Evolutionary conservation across 2,797 vertebrate genomes (phyloP).

Genomic region (Fistularia commersonii): DNA sequence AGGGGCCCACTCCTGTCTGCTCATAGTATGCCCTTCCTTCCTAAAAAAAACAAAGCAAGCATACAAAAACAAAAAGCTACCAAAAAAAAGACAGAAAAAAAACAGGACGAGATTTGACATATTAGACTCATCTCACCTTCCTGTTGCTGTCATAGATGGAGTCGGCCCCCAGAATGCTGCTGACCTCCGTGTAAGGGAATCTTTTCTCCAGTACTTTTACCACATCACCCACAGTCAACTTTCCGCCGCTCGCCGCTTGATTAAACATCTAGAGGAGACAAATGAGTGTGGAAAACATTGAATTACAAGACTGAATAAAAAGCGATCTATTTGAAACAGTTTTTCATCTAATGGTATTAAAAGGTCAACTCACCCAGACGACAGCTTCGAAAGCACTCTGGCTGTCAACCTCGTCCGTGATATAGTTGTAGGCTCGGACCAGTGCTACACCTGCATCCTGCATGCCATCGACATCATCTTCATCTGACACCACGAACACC

Average conservation of each 20-base stretch:
- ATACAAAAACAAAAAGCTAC: neutral
- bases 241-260: constrained; percentile 79
- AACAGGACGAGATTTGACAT: neutral
- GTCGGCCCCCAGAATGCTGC: constrained; percentile 87
- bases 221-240: constrained; percentile 85
- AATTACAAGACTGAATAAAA: neutral
- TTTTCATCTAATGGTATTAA: neutral
- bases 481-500: constrained; percentile 91
- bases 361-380: constrained; percentile 81
- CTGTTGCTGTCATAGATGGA: constrained; percentile 91
- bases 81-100: neutral
- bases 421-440: constrained; percentile 91
- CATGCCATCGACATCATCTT: constrained; percentile 87
- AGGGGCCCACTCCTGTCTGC: constrained; percentile 89
- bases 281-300: neutral
- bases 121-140: constrained; percentile 77
- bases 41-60: constrained; percentile 55
- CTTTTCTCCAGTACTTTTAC: constrained; percentile 89
- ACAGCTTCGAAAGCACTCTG: constrained; percentile 89
- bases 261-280: constrained; percentile 82
- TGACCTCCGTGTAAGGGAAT: constrained; percentile 90
- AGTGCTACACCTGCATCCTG: constrained; percentile 91
- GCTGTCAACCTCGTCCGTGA: constrained; percentile 87
- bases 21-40: constrained; percentile 86
- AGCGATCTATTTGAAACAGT: too few species aligned